Evolutionary conservation across 2,113 vertebrate species (phyloP).

Genomic region (Morone chrysops): DNA sequence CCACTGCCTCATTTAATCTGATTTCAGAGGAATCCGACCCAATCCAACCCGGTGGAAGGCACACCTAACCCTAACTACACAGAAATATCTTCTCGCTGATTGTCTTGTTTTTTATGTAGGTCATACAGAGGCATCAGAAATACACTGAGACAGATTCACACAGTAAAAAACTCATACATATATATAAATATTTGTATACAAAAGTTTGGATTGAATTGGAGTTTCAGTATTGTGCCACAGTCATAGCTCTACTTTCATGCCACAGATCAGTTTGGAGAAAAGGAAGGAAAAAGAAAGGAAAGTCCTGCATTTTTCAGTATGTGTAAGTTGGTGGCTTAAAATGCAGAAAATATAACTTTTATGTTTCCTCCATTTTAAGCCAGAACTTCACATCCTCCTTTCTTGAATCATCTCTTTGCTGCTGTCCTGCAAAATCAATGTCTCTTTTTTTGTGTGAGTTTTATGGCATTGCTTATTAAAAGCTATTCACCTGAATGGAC

Average conservation of each 20-base stretch:
- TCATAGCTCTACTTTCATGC: background rate
- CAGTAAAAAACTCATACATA: too few relatives aligned
- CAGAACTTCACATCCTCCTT: background rate
- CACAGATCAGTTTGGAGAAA: background rate
- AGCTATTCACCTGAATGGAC: background rate
- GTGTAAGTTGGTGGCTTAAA: background rate
- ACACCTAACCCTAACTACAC: too few relatives aligned
- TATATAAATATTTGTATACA: background rate
- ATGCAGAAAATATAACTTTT: background rate
- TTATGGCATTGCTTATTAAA: slow-evolving; percentile 20
- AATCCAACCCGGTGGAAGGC: too few relatives aligned
- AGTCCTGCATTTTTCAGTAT: background rate
- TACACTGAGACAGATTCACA: too few relatives aligned
- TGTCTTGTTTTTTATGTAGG: too few relatives aligned
- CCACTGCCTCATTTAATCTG: too few relatives aligned
- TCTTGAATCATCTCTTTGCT: background rate
- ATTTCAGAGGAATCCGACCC: too few relatives aligned
- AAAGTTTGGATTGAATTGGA: background rate
- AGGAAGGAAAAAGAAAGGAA: background rate
- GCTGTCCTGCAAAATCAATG: background rate
- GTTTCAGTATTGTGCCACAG: background rate
- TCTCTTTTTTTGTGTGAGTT: background rate
- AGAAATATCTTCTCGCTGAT: too few relatives aligned
- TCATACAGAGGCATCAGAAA: too few relatives aligned
- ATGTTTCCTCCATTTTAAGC: background rate